phyloP scores from a whole-genome alignment of 2,113 vertebrate genomes.

The Euleptes europaea region DNA sequence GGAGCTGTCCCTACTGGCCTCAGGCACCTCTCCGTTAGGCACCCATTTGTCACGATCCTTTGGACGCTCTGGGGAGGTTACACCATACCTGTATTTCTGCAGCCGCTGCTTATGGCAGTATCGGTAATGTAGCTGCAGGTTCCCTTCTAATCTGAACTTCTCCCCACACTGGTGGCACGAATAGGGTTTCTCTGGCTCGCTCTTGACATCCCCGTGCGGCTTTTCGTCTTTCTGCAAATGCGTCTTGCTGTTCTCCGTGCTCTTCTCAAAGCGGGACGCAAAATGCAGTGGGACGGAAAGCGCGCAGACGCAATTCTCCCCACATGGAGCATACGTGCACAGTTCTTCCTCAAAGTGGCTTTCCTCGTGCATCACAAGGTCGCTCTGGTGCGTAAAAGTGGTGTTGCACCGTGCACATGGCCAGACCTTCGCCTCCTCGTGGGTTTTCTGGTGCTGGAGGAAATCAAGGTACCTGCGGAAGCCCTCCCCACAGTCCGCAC shows the following conservation, averaged over 20 bases:
- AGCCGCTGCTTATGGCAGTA: not conserved
- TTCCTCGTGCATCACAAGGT: slow-evolving; percentile 8
- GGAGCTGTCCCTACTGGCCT: fast-evolving
- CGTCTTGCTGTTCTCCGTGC: fast-evolving
- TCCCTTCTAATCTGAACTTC: not conserved
- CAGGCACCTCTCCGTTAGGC: fast-evolving
- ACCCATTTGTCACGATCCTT: fast-evolving
- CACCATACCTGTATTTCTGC: fast-evolving
- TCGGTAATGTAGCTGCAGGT: not conserved
- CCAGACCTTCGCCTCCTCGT: not conserved
- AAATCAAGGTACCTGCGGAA: not conserved
- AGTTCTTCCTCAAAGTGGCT: not conserved
- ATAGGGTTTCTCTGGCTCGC: not conserved
- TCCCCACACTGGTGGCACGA: slow-evolving; percentile 1
- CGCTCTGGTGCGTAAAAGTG: slow-evolving; percentile 4
- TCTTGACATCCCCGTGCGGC: slow-evolving; percentile 55
- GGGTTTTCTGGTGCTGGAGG: slow-evolving; percentile 8
- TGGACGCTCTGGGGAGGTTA: not conserved
- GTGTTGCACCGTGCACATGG: slow-evolving; percentile 19
- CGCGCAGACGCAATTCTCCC: not conserved
- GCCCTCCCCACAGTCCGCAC: not conserved
- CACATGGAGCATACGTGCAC: not conserved
- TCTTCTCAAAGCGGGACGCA: fast-evolving
- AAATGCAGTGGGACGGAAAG: not conserved
- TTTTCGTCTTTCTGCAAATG: slow-evolving; percentile 10